phyloP scores from a whole-genome alignment of 2,113 vertebrate species.

The Seriola quinqueradiata region DNA sequence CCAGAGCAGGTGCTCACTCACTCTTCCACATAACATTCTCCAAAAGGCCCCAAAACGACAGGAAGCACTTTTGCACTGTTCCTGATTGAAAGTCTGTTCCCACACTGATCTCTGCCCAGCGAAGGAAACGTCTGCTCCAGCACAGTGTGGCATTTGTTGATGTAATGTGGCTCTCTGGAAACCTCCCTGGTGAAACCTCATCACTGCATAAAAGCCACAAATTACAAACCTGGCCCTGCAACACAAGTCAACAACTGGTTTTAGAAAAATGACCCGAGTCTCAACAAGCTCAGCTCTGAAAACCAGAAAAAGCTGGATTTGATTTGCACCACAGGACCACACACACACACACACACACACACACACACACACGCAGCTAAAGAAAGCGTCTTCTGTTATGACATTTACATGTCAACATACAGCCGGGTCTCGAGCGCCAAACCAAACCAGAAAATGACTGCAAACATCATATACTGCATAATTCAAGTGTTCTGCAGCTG shows the following conservation, averaged over 20 bases:
- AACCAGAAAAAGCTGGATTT: background rate
- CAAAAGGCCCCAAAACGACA: background rate
- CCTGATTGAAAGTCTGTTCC: background rate
- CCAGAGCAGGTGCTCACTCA: background rate
- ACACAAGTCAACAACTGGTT: background rate
- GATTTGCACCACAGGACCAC: background rate
- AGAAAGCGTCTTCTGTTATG: background rate
- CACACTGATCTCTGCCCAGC: background rate
- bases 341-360: background rate
- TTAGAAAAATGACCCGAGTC: background rate
- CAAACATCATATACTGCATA: background rate
- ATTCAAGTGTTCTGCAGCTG: conserved; percentile 5
- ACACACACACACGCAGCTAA: background rate
- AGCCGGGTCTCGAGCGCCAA: background rate
- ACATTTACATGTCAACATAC: background rate
- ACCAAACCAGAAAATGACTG: conserved; percentile 2
- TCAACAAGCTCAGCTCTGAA: background rate
- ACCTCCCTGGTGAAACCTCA: background rate
- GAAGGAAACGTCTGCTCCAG: background rate
- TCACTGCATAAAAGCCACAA: background rate
- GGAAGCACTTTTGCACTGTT: background rate
- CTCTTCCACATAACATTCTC: background rate
- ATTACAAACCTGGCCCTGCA: background rate
- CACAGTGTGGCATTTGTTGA: background rate
- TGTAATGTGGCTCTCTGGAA: background rate